phyloP scores from a whole-genome alignment of 2,888 invertebrate species.

The Pilophorus perplexus region DNA sequence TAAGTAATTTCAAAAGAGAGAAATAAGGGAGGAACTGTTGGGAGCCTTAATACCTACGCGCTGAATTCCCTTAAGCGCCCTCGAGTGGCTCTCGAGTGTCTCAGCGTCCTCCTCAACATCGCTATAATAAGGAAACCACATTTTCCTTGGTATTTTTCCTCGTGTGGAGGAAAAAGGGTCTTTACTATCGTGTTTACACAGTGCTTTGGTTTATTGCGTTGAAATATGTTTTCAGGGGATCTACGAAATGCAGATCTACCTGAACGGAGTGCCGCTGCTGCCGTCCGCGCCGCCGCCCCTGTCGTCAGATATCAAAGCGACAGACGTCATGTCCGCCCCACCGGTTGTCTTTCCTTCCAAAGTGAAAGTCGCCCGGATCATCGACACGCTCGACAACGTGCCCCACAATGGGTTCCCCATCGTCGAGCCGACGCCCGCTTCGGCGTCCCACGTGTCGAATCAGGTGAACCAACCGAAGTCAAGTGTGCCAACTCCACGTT shows the following conservation, averaged over 20 bases:
- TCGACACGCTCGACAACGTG: conserved; percentile 49
- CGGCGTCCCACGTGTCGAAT: conserved; percentile 35
- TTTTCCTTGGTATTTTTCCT: too few species aligned
- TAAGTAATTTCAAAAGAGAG: neutral
- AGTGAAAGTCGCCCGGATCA: conserved; percentile 48
- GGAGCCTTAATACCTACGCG: neutral
- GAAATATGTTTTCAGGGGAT: conserved; percentile 48
- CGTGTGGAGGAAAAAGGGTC: too few species aligned
- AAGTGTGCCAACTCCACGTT: too few species aligned
- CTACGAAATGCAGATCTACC: conserved; percentile 50
- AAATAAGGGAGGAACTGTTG: neutral
- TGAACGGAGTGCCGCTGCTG: conserved; percentile 49
- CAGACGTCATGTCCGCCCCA: conserved; percentile 49
- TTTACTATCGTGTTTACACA: too few species aligned
- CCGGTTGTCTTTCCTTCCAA: conserved; percentile 49
- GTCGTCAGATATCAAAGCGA: conserved; percentile 49
- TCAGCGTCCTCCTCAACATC: neutral
- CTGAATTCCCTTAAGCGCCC: neutral
- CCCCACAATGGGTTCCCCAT: conserved; percentile 50
- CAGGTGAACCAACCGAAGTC: too few species aligned
- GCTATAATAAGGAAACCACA: too few species aligned
- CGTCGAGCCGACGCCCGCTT: conserved; percentile 46
- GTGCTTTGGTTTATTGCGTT: too few species aligned
- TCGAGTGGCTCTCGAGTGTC: conserved; percentile 1
- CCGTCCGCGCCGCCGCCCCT: conserved; percentile 49